phyloP scores from a whole-genome alignment of 2,113 vertebrate species.

The Tylochromis polylepis region DNA sequence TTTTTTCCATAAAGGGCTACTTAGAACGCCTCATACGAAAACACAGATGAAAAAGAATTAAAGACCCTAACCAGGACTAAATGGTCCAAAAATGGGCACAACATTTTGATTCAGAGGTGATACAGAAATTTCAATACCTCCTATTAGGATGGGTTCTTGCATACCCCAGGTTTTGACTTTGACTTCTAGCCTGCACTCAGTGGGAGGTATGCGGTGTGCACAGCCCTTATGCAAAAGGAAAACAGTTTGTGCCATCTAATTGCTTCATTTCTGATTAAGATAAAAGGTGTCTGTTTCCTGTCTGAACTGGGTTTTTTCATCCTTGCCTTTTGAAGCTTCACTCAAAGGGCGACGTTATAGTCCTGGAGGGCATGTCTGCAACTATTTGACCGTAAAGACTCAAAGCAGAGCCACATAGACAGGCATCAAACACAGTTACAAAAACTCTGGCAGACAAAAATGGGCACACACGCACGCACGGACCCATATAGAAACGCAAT shows the following conservation, averaged over 20 bases:
- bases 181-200: conserved; percentile 4
- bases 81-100: not conserved
- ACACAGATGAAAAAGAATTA: not conserved
- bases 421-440: conserved; percentile 26
- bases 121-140: not conserved
- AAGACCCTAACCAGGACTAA: not conserved
- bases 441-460: not conserved
- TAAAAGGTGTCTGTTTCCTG: conserved; percentile 55
- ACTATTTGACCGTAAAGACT: conserved; percentile 50
- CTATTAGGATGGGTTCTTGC: conserved; percentile 3
- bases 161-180: conserved; percentile 13
- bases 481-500: not conserved
- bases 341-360: conserved; percentile 49
- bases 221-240: conserved; percentile 4
- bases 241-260: conserved; percentile 39
- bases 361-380: conserved; percentile 48
- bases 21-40: not conserved
- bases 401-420: conserved; percentile 4
- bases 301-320: conserved; percentile 46
- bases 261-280: conserved; percentile 68
- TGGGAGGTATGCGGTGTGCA: conserved; percentile 7
- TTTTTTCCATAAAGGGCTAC: not conserved
- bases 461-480: not conserved
- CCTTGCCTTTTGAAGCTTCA: conserved; percentile 56
- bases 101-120: not conserved